These are phyloP conservation scores for Pygathrix nemaeus DNA, from an alignment of 2,113 vertebrate species.

Conservation along the genomic window DNA sequence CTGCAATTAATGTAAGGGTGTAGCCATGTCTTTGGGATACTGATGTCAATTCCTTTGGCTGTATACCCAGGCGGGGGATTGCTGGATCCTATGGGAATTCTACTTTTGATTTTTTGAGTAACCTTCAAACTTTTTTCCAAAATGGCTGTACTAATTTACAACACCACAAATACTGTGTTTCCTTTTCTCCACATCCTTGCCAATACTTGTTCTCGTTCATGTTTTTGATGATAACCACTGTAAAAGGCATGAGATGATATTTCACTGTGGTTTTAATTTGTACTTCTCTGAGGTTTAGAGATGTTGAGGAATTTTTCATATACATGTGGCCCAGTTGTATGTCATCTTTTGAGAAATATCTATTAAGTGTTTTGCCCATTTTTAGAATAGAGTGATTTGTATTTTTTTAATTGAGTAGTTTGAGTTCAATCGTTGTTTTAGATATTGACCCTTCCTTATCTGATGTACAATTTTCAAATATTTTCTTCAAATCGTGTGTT, in stretches of 20 bases:
- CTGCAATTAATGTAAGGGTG: background rate
- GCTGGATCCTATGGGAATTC: background rate
- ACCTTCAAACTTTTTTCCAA: background rate
- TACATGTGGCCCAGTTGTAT: background rate
- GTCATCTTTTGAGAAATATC: background rate
- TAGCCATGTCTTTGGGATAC: background rate
- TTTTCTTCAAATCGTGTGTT: background rate
- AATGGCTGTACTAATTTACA: background rate
- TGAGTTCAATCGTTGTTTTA: background rate
- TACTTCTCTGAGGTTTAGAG: background rate
- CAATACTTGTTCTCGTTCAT: background rate
- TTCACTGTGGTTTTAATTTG: background rate
- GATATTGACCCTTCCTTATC: background rate
- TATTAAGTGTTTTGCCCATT: background rate
- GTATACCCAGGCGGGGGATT: background rate
- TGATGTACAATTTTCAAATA: background rate
- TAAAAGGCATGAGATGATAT: background rate
- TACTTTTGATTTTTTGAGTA: background rate
- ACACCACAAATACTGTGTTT: background rate
- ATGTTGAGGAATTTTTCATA: background rate
- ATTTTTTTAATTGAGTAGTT: background rate
- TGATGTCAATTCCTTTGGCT: background rate
- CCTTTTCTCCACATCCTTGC: background rate
- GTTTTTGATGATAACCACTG: background rate
- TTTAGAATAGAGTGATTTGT: background rate